These are phyloP conservation scores for Lycophotia porphyrea DNA, from an alignment of 2,888 invertebrate genomes.

Conservation along the genomic window DNA sequence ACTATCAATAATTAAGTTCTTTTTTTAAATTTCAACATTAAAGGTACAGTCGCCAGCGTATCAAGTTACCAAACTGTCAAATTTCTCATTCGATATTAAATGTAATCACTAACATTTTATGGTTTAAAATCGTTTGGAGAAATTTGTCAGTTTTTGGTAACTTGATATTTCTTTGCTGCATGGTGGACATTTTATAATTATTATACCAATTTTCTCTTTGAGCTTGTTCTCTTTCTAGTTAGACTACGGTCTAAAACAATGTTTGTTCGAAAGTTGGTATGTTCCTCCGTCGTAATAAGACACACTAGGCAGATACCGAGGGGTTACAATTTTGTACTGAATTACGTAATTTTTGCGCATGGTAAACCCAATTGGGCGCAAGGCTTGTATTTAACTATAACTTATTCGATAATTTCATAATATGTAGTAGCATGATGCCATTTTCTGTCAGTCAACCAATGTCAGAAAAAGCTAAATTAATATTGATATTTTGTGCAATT, in stretches of 20 bases:
- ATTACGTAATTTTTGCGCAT: background rate
- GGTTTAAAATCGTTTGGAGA: too few relatives aligned
- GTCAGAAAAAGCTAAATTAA: background rate
- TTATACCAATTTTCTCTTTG: background rate
- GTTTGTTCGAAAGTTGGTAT: background rate
- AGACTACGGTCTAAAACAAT: background rate
- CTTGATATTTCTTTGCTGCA: background rate
- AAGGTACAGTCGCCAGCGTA: too few relatives aligned
- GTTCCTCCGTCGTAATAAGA: background rate
- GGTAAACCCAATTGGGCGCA: background rate
- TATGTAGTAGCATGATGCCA: background rate
- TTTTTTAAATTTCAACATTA: too few relatives aligned
- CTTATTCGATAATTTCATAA: background rate
- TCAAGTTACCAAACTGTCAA: too few relatives aligned
- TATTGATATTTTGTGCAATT: background rate
- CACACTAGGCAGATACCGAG: background rate
- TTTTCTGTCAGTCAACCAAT: background rate
- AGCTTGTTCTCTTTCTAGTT: background rate
- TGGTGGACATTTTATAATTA: background rate
- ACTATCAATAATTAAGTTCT: too few relatives aligned
- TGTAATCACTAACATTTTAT: too few relatives aligned
- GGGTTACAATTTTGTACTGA: background rate
- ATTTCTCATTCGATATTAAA: too few relatives aligned
- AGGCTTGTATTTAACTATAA: background rate
- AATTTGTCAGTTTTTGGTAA: too few relatives aligned